phyloP scores from a whole-genome alignment of 2,797 vertebrate species.

The Crypturellus tataupa region DNA sequence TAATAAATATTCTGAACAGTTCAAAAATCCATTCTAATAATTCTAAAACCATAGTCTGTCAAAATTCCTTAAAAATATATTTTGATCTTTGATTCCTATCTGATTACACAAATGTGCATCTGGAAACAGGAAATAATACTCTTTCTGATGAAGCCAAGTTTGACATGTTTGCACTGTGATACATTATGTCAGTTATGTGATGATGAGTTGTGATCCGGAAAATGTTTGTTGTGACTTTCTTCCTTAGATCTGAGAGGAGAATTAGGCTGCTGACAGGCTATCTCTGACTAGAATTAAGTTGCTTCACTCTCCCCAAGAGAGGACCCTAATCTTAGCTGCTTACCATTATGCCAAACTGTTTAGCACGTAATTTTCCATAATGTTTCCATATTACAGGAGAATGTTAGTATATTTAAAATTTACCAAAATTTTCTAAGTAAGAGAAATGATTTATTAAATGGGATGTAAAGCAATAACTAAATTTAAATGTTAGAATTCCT shows the following conservation, averaged over 20 bases:
- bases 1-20: not conserved
- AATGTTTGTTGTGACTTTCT: not conserved
- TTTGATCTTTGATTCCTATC: not conserved
- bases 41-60: not conserved
- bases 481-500: not conserved
- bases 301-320: not conserved
- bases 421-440: not conserved
- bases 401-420: not conserved
- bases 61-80: not conserved
- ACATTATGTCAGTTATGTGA: not conserved
- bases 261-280: not conserved
- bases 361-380: not conserved
- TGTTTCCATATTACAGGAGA: not conserved
- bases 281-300: not conserved
- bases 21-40: not conserved
- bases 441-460: not conserved
- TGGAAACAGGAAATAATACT: not conserved
- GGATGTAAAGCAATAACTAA: not conserved
- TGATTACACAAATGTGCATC: not conserved
- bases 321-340: not conserved
- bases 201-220: not conserved
- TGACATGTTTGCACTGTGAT: not conserved
- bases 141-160: not conserved
- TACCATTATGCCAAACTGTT: not conserved
- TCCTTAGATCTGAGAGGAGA: not conserved